Base-by-base conservation (phyloP, 1,140 invertebrate species). In the Theocolax elegans region DNA sequence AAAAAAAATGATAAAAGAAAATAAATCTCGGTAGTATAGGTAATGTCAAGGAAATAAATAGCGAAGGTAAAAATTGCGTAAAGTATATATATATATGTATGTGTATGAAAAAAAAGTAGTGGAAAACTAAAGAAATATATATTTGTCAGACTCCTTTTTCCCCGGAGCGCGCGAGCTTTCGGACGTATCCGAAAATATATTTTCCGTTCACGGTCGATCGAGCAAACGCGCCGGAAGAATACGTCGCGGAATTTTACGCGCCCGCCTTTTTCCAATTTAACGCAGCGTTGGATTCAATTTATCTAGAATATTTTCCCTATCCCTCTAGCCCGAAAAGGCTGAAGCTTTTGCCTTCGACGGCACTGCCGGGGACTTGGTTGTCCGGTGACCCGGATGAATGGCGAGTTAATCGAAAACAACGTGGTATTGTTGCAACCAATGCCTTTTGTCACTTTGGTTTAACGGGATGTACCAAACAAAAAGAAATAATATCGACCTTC, bases 351-450 rank as follows among this genome's bases (percentile, higher is more conserved):
- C 60, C 17, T 9, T 2, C 23, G 2, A 13, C 25, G 21, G 42
- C 35, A 13, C 42, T 31, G 12, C 25, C 12, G 15, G n/a, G n/a
- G n/a, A 25, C 17, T 21, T 17, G 25, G 13, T 58, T 17, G 17
- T 40, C 51, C 65, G 40, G 17, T 67, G 54, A 67, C 42, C 40
- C 44, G 65, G 40, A 49, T 59, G 65, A 67, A 67, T 59, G 49
- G 44, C 44, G 42, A 35, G 25, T 67, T 59, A 67, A 67, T 67
- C 65, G 54, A 59, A 49, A 67, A 59, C 42, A 67, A 59, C 65
- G 17, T 42, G 27, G 25, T 27, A 58, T 53, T 53, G 62, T 51
- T 53, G 21, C 62, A 12, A 21, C 31, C 51, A 51, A 51, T 40
- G 40, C 12, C 21, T 54, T 54, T 40, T 65, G 17, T 49, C n/a